phyloP scores from a whole-genome alignment of 2,888 invertebrate species.

The Campoplex nolae region DNA sequence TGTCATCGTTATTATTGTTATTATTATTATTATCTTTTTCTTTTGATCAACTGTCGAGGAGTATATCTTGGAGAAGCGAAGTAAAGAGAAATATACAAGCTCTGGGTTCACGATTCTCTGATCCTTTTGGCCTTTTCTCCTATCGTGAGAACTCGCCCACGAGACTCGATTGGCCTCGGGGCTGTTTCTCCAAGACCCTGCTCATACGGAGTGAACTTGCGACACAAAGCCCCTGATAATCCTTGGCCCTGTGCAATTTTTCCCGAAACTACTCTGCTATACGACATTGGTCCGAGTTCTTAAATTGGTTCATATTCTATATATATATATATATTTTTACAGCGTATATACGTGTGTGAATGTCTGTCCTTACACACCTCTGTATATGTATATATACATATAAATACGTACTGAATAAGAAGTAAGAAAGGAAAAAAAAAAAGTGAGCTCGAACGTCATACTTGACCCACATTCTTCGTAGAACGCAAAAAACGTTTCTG shows the following conservation, averaged over 20 bases:
- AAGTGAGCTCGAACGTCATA: constrained; percentile 33
- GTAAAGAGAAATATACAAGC: constrained; percentile 34
- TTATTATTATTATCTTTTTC: background rate
- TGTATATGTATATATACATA: background rate
- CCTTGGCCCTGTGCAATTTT: constrained; percentile 41
- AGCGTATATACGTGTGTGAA: background rate
- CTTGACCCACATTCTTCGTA: constrained; percentile 54
- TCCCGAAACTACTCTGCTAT: constrained; percentile 19
- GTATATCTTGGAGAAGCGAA: constrained; percentile 20
- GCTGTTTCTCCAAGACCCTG: constrained; percentile 25
- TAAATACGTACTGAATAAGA: constrained; percentile 23
- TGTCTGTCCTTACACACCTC: background rate
- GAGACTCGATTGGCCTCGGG: constrained; percentile 49
- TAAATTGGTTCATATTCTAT: constrained; percentile 29
- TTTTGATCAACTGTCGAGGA: constrained; percentile 5
- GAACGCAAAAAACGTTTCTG: constrained; percentile 34
- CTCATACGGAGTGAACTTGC: constrained; percentile 2
- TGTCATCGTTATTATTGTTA: background rate
- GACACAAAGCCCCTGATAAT: constrained; percentile 45
- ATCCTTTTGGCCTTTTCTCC: constrained; percentile 49
- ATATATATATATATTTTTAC: background rate
- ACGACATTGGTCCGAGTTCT: constrained; percentile 29
- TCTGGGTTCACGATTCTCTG: constrained; percentile 62
- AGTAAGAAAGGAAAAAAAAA: constrained; percentile 39
- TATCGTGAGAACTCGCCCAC: constrained; percentile 43